phyloP scores from a whole-genome alignment of 1,140 invertebrate species.

The Trichoplusia ni region DNA sequence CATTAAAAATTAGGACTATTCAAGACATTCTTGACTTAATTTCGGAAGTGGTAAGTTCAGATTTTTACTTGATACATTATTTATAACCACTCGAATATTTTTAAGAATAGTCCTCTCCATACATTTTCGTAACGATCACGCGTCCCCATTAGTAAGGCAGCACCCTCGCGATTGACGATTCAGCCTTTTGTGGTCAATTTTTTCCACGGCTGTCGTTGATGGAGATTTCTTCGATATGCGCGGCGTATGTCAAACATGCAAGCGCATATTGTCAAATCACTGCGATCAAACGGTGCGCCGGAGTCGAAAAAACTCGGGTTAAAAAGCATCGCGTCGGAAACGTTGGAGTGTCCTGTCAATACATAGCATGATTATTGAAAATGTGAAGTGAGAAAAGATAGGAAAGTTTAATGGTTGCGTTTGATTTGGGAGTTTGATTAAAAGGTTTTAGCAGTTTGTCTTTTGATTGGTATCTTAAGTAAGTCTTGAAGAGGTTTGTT shows the following conservation, averaged over 20 bases:
- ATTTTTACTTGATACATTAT: too few species aligned
- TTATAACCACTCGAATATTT: neutral
- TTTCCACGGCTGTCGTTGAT: constrained; percentile 71
- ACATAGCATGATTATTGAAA: constrained; percentile 41
- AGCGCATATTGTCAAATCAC: constrained; percentile 68
- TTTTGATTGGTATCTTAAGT: too few species aligned
- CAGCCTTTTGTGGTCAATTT: constrained; percentile 66
- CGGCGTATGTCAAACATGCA: constrained; percentile 61
- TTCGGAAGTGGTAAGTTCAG: too few species aligned
- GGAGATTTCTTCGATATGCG: constrained; percentile 62
- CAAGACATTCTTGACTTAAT: too few species aligned
- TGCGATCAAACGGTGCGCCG: constrained; percentile 60
- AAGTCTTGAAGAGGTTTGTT: neutral
- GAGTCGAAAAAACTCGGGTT: constrained; percentile 32
- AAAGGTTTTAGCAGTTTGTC: neutral
- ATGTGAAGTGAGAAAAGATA: constrained; percentile 20
- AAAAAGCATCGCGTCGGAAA: constrained; percentile 24
- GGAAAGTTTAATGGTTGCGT: constrained; percentile 10
- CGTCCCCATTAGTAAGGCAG: constrained; percentile 71
- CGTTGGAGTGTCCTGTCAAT: constrained; percentile 55
- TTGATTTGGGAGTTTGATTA: constrained; percentile 14
- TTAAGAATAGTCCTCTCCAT: constrained; percentile 40
- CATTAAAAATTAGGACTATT: too few species aligned
- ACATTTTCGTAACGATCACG: constrained; percentile 31
- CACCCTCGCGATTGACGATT: constrained; percentile 73